Evolutionary conservation across 2,113 vertebrate species (phyloP), one percentile per base, ranked within the genome.

Genomic region (Corydoras sp.): DNA sequence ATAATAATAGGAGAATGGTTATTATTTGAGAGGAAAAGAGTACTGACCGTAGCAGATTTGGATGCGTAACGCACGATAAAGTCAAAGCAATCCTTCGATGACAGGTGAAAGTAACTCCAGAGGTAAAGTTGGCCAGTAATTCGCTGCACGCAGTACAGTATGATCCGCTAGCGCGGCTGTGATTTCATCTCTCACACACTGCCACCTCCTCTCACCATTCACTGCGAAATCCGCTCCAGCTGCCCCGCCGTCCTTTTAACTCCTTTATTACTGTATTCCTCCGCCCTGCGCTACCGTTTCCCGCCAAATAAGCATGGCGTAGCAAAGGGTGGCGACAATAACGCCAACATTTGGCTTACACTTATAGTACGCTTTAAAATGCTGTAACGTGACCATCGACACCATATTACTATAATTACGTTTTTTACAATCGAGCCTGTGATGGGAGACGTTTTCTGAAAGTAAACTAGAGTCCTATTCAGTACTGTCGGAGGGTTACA

Each of bases 201-300:
- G 18, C 35, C 7, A 8, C 35, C 35, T 43, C 64, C 72, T 58
- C 71, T 61, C 62, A 62, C 66, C 64, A 79, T 66, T 75, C 70
- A 75, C 79, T 71, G 75, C 77, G 67, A 73, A 73, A 71, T 58
- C 69, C 64, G n/a, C 49, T 63, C 49, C 76, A 70, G 68, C 77
- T 35, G 65, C 68, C 71, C 68, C 58, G 78, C 71, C 61, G 49
- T 11, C 70, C 58, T 71, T 81, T 83, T 80, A 83, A 72, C 74
- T 74, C 75, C 74, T 10, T 55, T 77, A 73, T 49, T 61, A 30
- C n/a, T 65, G 48, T 80, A 79, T 79, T 10, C 55, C n/a, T 77
- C 18, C 78, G 82, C 80, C 71, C 59, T 24, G 7, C 48, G 5
- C 18, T 13, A 15, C 13, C 10, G 5, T 77, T 82, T 83, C 82